Conservation (phyloP, 2,113 vertebrate genomes). For the Anarrhichthys ocellatus region DNA sequence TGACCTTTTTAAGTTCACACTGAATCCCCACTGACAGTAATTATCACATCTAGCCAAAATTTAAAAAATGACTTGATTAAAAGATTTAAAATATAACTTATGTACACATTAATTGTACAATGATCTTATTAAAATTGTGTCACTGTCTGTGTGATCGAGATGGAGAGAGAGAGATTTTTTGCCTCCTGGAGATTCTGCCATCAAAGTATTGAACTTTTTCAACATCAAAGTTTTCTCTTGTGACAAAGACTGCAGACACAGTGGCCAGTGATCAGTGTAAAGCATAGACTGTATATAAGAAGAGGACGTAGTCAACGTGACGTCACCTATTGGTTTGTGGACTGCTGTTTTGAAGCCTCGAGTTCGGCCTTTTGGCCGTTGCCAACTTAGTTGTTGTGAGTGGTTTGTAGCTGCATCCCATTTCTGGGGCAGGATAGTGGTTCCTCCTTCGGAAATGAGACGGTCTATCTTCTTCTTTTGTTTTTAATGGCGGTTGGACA, state of each 20-base stretch:
- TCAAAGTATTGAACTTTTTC: slow-evolving; percentile 3
- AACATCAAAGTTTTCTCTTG: slow-evolving; percentile 23
- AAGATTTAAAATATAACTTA: slow-evolving; percentile 30
- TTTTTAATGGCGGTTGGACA: too few relatives aligned
- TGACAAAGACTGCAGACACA: slow-evolving; percentile 2
- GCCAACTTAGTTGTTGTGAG: neutral
- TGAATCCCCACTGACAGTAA: slow-evolving; percentile 14
- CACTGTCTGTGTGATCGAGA: neutral
- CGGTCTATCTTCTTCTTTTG: neutral
- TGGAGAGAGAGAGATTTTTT: slow-evolving; percentile 2
- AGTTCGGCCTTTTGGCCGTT: neutral
- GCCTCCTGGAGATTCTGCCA: slow-evolving; percentile 11
- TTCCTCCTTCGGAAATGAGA: neutral
- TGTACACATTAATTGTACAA: neutral
- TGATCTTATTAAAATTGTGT: slow-evolving; percentile 1
- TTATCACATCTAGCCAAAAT: slow-evolving; percentile 7
- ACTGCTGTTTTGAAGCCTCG: too few relatives aligned
- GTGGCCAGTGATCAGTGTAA: slow-evolving; percentile 8
- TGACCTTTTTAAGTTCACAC: slow-evolving; percentile 33
- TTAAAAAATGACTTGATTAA: slow-evolving; percentile 1
- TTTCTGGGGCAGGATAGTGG: neutral
- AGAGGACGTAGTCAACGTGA: too few relatives aligned
- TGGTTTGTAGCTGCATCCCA: neutral
- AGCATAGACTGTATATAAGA: neutral
- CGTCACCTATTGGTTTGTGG: too few relatives aligned